These are phyloP conservation scores for Hepsetus odoe DNA, from an alignment of 2,113 vertebrate genomes.

Conservation along the genomic window DNA sequence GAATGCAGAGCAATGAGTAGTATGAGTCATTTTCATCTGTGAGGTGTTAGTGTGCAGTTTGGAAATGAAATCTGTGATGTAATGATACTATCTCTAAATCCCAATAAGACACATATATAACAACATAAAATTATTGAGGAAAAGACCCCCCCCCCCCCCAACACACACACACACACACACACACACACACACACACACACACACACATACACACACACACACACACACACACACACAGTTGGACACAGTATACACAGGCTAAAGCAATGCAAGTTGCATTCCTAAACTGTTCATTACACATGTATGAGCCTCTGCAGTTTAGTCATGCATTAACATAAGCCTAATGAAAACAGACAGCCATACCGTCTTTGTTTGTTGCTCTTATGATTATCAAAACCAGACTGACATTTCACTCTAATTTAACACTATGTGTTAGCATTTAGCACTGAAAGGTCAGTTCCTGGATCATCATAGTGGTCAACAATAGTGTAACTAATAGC, in stretches of 20 bases:
- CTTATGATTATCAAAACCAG: slow-evolving; percentile 12
- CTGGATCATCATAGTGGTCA: slow-evolving; percentile 26
- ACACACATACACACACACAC: neutral
- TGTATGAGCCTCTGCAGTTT: neutral
- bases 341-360: slow-evolving; percentile 26
- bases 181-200: neutral
- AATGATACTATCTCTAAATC: slow-evolving; percentile 1
- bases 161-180: neutral
- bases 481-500: slow-evolving; percentile 28
- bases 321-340: neutral
- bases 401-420: neutral
- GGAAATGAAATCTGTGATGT: slow-evolving; percentile 28
- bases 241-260: too few relatives aligned
- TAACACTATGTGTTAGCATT: slow-evolving; percentile 5
- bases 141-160: neutral
- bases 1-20: neutral
- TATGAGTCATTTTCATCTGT: slow-evolving; percentile 26
- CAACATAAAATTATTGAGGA: slow-evolving; percentile 4
- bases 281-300: slow-evolving; percentile 5
- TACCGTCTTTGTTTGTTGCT: neutral
- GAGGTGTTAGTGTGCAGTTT: slow-evolving; percentile 14
- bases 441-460: slow-evolving; percentile 30
- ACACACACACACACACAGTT: neutral
- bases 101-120: slow-evolving; percentile 17
- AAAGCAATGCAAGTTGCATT: neutral